phyloP scores from a whole-genome alignment of 2,888 invertebrate genomes.

The Drosophila incognita region DNA sequence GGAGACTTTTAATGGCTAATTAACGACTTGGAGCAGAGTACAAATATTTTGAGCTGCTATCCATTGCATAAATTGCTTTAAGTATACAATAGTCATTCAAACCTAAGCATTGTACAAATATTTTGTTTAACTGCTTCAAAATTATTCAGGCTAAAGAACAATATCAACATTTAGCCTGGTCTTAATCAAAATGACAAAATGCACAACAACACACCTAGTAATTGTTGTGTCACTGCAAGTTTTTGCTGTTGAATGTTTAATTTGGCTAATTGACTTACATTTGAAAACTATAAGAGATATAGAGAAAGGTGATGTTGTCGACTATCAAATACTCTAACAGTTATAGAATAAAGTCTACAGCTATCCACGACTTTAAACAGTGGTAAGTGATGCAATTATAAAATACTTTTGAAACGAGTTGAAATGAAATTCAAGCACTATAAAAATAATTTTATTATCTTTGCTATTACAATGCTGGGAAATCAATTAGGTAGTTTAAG shows the following conservation, averaged over 20 bases:
- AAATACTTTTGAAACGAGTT: background rate
- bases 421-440: background rate
- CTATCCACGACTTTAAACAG: background rate
- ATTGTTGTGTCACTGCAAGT: background rate
- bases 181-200: background rate
- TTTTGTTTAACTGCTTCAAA: background rate
- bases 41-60: background rate
- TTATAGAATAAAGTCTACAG: background rate
- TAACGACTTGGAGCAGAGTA: constrained; percentile 23
- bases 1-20: constrained; percentile 38
- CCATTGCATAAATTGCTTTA: background rate
- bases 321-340: background rate
- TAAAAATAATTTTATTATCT: background rate
- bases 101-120: background rate
- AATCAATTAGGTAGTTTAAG: constrained; percentile 39
- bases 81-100: background rate
- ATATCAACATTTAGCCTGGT: background rate
- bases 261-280: constrained; percentile 9
- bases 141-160: background rate
- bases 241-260: constrained; percentile 3
- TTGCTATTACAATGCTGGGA: constrained; percentile 5
- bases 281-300: background rate
- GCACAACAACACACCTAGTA: background rate
- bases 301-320: too few relatives aligned
- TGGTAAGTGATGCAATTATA: background rate